These are phyloP conservation scores for Diaperis boleti DNA, from an alignment of 2,888 invertebrate species.

Conservation along the genomic window DNA sequence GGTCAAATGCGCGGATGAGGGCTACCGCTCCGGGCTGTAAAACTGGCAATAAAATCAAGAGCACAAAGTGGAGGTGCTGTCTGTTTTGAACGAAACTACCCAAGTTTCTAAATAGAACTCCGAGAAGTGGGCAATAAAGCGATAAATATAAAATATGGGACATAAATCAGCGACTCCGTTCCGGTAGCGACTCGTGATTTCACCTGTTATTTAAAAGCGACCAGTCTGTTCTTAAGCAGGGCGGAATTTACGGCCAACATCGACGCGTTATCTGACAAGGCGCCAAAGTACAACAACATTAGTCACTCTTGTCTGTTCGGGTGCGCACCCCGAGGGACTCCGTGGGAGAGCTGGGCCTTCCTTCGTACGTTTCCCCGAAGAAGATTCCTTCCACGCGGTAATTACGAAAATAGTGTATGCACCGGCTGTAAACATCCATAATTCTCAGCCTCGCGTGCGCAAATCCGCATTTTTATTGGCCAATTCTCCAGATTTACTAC, in stretches of 20 bases:
- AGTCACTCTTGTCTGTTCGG: neutral
- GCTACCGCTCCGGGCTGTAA: conserved; percentile 28
- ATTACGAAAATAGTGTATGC: no score
- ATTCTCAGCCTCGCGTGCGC: no score
- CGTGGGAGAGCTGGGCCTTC: no score
- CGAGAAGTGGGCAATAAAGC: conserved; percentile 22
- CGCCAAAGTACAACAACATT: neutral
- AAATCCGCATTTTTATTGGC: no score
- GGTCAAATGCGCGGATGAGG: neutral
- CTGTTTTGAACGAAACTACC: conserved; percentile 29
- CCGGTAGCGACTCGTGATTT: conserved; percentile 23
- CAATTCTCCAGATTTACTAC: no score
- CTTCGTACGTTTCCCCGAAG: no score
- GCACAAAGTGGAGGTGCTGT: conserved; percentile 36
- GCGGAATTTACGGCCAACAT: conserved; percentile 17
- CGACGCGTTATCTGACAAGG: neutral
- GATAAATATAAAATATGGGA: conserved; percentile 37
- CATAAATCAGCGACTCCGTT: conserved; percentile 36
- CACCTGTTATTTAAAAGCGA: conserved; percentile 17
- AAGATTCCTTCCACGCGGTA: no score
- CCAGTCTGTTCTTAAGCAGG: conserved; percentile 9
- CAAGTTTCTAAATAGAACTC: conserved; percentile 7
- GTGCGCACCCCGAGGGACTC: no score
- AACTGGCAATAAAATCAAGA: conserved; percentile 38
- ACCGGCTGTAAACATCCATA: no score